Evolutionary conservation across 2,888 invertebrate species (phyloP).

Genomic region (Zeuzera pyrina): DNA sequence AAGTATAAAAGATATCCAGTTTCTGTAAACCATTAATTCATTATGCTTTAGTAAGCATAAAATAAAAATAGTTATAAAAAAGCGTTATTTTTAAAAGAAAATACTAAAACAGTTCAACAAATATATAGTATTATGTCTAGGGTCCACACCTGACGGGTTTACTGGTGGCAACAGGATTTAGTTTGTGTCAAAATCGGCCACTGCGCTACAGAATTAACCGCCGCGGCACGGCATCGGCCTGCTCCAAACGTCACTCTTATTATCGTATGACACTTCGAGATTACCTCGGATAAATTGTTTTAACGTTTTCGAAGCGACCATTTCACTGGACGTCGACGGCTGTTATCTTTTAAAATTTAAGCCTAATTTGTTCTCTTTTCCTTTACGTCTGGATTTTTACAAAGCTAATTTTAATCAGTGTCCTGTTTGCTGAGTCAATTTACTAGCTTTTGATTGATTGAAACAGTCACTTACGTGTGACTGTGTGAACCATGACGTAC

Average conservation of each 20-base stretch:
- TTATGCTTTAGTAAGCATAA: too few relatives aligned
- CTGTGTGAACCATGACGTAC: conserved; percentile 59
- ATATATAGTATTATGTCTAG: too few relatives aligned
- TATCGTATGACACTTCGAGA: conserved; percentile 67
- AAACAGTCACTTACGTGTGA: conserved; percentile 62
- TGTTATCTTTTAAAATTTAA: conserved; percentile 54
- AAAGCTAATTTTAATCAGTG: conserved; percentile 30
- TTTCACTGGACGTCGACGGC: conserved; percentile 50
- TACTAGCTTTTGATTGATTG: conserved; percentile 57
- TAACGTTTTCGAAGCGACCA: conserved; percentile 54
- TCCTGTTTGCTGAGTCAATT: conserved; percentile 40
- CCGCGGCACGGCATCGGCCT: conserved; percentile 30
- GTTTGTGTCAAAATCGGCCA: conserved; percentile 62
- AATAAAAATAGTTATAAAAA: too few relatives aligned
- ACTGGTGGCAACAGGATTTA: conserved; percentile 63
- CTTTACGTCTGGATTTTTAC: conserved; percentile 20
- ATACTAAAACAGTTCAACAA: too few relatives aligned
- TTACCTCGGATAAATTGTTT: conserved; percentile 71
- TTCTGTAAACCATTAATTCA: too few relatives aligned
- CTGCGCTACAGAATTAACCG: conserved; percentile 64
- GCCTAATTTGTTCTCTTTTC: conserved; percentile 29
- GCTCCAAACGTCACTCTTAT: conserved; percentile 71
- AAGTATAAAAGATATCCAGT: too few relatives aligned
- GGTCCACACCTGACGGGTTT: conserved; percentile 60
- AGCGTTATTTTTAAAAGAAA: too few relatives aligned